A percentile compares a stretch with the other conserved stretches of the same genome.
phyloP scores from a whole-genome alignment of 92 coral and sea anemone species.

The Chrysogorgia sp. region DNA sequence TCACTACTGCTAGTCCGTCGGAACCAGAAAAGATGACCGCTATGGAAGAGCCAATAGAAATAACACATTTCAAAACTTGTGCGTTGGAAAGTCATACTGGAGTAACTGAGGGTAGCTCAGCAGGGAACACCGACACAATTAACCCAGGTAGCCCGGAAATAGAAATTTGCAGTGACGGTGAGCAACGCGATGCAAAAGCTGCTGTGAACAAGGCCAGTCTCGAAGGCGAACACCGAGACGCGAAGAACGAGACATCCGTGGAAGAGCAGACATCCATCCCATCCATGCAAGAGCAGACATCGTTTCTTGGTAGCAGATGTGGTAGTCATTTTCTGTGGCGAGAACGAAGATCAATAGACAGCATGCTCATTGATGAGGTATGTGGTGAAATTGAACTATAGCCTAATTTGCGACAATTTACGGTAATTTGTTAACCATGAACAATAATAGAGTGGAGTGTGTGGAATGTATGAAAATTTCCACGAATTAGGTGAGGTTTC shows the following conservation, averaged over 20 bases:
- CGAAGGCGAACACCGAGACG: neutral
- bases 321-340: conserved; percentile 29
- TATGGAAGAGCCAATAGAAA: neutral
- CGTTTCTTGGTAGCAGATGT: conserved; percentile 6
- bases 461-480: too few relatives aligned
- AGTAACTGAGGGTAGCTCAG: neutral
- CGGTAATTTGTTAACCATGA: too few relatives aligned
- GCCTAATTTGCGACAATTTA: too few relatives aligned
- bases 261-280: neutral
- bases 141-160: neutral
- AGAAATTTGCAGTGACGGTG: neutral
- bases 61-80: neutral
- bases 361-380: conserved; percentile 31
- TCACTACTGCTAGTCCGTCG: neutral
- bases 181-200: neutral
- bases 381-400: too few relatives aligned
- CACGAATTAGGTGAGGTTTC: too few relatives aligned
- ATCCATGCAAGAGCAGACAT: neutral
- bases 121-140: neutral
- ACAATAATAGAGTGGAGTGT: too few relatives aligned
- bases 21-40: neutral
- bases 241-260: neutral
- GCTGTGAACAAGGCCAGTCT: neutral
- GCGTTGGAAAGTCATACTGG: neutral
- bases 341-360: neutral